Conservation (phyloP, 2,888 invertebrate genomes). For the Ophraella communa region DNA sequence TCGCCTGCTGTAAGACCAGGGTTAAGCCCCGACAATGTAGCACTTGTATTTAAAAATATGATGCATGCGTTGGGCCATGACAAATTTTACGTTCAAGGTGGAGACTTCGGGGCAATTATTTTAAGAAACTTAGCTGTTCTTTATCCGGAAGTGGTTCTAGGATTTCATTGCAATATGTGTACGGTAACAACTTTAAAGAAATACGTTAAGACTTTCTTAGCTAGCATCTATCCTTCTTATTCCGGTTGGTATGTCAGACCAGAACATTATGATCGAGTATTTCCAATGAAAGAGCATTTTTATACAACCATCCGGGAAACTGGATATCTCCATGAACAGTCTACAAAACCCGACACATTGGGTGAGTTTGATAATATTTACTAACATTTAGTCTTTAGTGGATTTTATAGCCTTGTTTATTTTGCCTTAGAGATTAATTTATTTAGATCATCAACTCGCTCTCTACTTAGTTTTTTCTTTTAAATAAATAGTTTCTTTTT, state of each 20-base stretch:
- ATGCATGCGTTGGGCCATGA: constrained; percentile 74
- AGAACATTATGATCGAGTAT: constrained; percentile 62
- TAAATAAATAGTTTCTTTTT: no score
- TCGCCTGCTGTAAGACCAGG: constrained; percentile 66
- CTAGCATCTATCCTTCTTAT: constrained; percentile 65
- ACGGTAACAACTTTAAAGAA: constrained; percentile 48
- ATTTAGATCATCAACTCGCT: no score
- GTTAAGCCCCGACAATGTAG: constrained; percentile 65
- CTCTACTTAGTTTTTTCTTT: no score
- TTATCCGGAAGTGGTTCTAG: constrained; percentile 67
- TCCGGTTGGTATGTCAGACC: constrained; percentile 61
- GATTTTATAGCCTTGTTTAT: no score
- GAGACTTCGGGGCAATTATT: constrained; percentile 81
- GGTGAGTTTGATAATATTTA: constrained; percentile 62
- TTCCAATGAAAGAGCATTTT: constrained; percentile 61
- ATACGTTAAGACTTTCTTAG: constrained; percentile 59
- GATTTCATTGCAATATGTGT: constrained; percentile 71
- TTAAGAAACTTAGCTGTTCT: constrained; percentile 67
- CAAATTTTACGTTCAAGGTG: constrained; percentile 76
- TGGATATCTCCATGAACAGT: constrained; percentile 79
- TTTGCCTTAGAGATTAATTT: no score
- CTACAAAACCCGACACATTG: constrained; percentile 88
- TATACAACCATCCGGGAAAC: constrained; percentile 61
- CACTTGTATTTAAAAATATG: constrained; percentile 69
- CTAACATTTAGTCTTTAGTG: no score